Base-by-base conservation (phyloP, 2,888 invertebrate species). In the Furcula furcula region DNA sequence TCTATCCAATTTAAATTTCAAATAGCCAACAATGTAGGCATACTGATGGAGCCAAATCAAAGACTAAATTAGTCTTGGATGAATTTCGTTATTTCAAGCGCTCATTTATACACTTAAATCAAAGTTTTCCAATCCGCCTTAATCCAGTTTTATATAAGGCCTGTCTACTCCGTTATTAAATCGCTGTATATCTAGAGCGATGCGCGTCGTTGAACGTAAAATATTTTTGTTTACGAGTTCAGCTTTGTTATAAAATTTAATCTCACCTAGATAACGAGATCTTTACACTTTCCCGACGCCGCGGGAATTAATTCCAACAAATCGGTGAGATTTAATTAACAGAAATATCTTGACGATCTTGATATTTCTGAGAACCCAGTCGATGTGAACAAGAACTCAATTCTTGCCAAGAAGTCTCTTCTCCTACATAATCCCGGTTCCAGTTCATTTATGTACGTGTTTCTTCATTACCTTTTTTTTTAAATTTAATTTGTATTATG, bases 91-190 rank as follows among this genome's bases (percentile, higher is more conserved):
- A 6, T 6, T 20, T 20, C 21, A 10, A 10, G 10, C 21, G 10
- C 21, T 3, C 21, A 7, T 3, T 19, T 4, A 7, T 1, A 4
- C 10, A 7, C 3, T 5, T 21, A 26, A 14, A 14, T 26, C 14
- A 14, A 26, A 26, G 26, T 14, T 26, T 14, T 27, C 25, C 22
- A 31, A 33, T 31, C 9, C 15, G 10, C 18, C 25, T 30, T 23
- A 31, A 23, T 20, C 32, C 11, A 22, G 20, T 21, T 39, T 36
- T 40, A 31, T 33, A 29, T 31, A 29, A 31, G 31, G 15, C 35
- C 34, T 44, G n/a, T n/a, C n/a, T n/a, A 34, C 36, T 48, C 28
- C 31, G 34, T 37, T 44, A 48, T 36, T 40, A 44, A 48, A 48
- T 14, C 23, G 19, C 33, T 28, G 18, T 10, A 36, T 36, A 43